Evolutionary conservation across 2,797 vertebrate genomes (phyloP), one percentile per base, ranked within the genome.

Genomic region (Chaenodraco wilsoni): DNA sequence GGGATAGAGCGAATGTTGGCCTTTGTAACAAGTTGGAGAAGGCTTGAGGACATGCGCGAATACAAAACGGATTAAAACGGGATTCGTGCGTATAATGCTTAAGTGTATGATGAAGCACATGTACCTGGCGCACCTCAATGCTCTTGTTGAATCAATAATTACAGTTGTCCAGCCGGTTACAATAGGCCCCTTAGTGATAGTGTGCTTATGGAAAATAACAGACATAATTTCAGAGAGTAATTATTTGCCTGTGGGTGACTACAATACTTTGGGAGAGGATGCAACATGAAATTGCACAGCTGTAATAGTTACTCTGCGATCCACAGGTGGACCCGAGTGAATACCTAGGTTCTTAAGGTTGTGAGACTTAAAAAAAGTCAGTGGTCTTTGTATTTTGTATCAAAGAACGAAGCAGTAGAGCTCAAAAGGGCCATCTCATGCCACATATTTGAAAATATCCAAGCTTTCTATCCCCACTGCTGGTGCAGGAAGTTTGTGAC

Each of bases 401-500:
- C 33, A 37, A 6, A 37, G 33, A 46, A 43, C 43, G 49, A 67
- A 55, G 54, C 48, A 12, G 64, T 15, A 31, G 21, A 52, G 56
- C n/a, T 43, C 61, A 40, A 74, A 50, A 60, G 45, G 41, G 73
- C 43, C 49, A 67, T 79, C 81, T 80, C 63, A 41, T 17, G 31
- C 65, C 44, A 59, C 23, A 65, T 78, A 79, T 84, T 45, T 79
- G 12, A 72, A 82, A 55, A 62, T 65, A 69, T 83, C 61, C 69
- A 48, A 66, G 72, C 71, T 84, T 65, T 70, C 50, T 69, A 80
- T 78, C 65, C 69, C 15, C 27, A 48, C 50, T 66, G 68, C 74
- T 49, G 23, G 57, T 76, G 64, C 88, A 87, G 87, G 88, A 89
- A 74, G 78, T 88, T 81, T 85, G 85, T 82, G 83, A 91, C 89